Evolutionary conservation across 2,888 invertebrate species (phyloP), one percentile per base, ranked within the genome.

Genomic region (Candidula unifasciata): DNA sequence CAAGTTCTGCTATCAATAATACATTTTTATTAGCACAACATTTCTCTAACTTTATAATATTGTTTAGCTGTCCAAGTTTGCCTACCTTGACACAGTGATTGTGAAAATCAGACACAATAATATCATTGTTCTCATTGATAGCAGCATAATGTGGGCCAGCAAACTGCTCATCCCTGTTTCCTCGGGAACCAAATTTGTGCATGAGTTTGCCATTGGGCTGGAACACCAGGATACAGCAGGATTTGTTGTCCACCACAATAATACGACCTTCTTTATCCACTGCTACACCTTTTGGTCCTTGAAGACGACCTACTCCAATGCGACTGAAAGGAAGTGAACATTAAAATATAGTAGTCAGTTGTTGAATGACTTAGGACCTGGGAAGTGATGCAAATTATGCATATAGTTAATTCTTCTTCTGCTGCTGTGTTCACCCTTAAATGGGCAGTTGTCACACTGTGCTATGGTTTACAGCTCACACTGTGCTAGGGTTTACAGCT

Each of bases 141-240:
- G 95, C 94, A n/a, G 94, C 94, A 89, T 94, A 95, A 89, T 95
- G 95, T 18, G 95, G 95, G 24, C 95, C 95, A n/a, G 95, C 94
- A 88, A 95, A 94, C 89, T 94, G 94, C 74, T 93, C 92, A 52
- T 93, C 93, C 44, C 93, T 93, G 86, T 94, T 94, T 5, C 95
- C 94, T 24, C 94, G 88, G 89, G 92, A 94, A 90, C 93, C 94
- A 92, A 92, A 94, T 88, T 93, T 93, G 78, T 92, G 93, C 64
- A 95, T 87, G 35, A 95, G 90, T 89, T 94, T 94, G 1, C 95
- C 95, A 87, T 94, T 94, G 27, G 93, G 91, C 86, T 94, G 94
- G 90, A 95, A 95, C 83, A 95, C 91, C 76, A 94, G 93, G 37
- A 95, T 92, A 86, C 92, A 92, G 83, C 94, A 94, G 68, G 94